Conservation (phyloP, 2,888 invertebrate genomes). For the Eupelmus urozonus region DNA sequence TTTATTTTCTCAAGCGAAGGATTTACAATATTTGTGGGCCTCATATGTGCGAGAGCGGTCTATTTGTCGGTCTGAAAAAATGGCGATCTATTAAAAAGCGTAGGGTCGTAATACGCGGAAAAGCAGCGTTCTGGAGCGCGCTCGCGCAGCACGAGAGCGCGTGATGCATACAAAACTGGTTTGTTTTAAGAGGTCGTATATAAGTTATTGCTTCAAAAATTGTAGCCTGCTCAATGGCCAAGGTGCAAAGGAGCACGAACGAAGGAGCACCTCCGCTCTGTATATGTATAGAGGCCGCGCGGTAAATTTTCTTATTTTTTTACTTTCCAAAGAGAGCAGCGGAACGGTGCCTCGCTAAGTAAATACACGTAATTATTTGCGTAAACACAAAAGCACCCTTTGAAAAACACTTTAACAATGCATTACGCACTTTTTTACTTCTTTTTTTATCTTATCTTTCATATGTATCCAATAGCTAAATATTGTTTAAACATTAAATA, state of each 20-base stretch:
- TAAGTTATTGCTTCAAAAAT: constrained; percentile 56
- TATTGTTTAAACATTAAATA: no score
- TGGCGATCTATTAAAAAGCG: constrained; percentile 34
- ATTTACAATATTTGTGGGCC: background rate
- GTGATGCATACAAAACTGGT: constrained; percentile 49
- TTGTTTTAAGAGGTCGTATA: constrained; percentile 56
- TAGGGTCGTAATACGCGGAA: constrained; percentile 44
- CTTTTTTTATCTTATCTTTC: background rate
- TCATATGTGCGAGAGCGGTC: background rate
- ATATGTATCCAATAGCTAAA: background rate
- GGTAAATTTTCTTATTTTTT: constrained; percentile 45
- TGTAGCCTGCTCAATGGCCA: constrained; percentile 33
- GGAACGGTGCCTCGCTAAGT: constrained; percentile 24
- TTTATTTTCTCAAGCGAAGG: constrained; percentile 4
- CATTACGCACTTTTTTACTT: background rate
- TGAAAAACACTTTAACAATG: background rate
- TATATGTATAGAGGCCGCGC: background rate
- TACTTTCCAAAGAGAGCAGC: background rate
- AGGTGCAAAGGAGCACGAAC: constrained; percentile 40
- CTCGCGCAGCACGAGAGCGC: background rate
- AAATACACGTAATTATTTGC: constrained; percentile 49
- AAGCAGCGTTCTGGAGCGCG: constrained; percentile 45
- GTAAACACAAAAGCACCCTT: background rate
- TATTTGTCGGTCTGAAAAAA: constrained; percentile 35
- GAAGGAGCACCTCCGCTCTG: background rate